A percentile compares a stretch with the other conserved stretches of the same genome.
phyloP scores from a whole-genome alignment of 2,113 vertebrate species.

The Sprattus sprattus region DNA sequence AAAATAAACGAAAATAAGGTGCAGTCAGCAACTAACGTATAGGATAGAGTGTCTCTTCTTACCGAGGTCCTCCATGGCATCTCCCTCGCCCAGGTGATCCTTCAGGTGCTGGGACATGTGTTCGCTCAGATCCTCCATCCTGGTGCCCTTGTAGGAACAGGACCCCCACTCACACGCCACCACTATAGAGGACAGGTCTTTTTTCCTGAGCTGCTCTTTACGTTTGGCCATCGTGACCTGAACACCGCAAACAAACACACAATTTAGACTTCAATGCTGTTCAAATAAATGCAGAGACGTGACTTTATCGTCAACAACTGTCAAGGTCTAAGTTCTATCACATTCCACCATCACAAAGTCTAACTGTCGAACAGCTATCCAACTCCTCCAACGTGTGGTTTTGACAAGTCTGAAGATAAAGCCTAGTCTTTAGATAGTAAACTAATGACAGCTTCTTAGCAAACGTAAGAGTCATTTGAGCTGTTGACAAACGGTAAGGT shows the following conservation, averaged over 20 bases:
- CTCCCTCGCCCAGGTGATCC: conserved; percentile 67
- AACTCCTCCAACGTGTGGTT: neutral
- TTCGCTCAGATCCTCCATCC: conserved; percentile 70
- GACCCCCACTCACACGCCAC: conserved; percentile 68
- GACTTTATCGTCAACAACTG: neutral
- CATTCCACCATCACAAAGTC: neutral
- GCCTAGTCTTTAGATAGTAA: neutral
- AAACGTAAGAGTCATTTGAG: neutral
- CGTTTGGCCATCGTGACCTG: neutral
- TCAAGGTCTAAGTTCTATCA: no score
- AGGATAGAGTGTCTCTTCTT: conserved; percentile 19
- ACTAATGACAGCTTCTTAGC: neutral
- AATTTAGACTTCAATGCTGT: neutral
- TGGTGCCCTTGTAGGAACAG: conserved; percentile 63
- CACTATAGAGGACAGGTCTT: conserved; percentile 49
- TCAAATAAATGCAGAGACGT: neutral
- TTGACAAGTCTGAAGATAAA: no score
- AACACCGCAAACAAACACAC: neutral
- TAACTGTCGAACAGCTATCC: neutral
- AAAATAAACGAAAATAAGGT: no score
- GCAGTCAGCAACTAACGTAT: no score
- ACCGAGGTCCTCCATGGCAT: conserved; percentile 78
- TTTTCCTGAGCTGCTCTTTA: conserved; percentile 52
- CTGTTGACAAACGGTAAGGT: neutral
- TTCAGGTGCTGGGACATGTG: conserved; percentile 63